Evolutionary conservation across 2,113 vertebrate genomes (phyloP), one percentile per base, ranked within the genome.

Genomic region (Fulica atra): DNA sequence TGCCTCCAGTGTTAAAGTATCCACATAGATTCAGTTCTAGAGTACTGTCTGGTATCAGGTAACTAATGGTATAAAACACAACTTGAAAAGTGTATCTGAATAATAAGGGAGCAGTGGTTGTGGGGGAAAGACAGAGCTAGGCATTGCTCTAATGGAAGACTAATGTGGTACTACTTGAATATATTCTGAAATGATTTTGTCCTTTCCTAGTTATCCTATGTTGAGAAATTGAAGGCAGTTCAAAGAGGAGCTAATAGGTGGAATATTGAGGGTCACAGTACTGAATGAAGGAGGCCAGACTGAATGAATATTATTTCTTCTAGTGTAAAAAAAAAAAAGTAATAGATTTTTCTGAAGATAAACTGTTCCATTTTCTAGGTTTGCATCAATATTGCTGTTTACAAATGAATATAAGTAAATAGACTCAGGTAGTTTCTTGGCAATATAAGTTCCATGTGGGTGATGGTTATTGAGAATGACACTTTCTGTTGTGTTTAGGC

Each of bases 401-500:
- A 56, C 24, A 91, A 81, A 33, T 92, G 54, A 82, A 80, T 93
- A 33, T 64, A 81, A 92, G 28, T 84, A 40, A 71, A 36, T 68
- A 94, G 86, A 56, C 90, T 68, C 60, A 95, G 95, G 80, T 78
- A 95, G 92, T 81, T 86, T 92, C 61, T 96, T 90, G 90, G 86
- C 60, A 90, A 79, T 96, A 8, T 86, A 66, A 97, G 95, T 96
- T 88, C 93, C 89, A 79, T 69, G 88, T 96, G 92, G 92, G 93
- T 94, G 69, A 71, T 60, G 88, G 69, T 93, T 95, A 93, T 54
- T 95, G 95, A 95, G 95, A 96, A 91, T 96, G 92, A 88, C 44
- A 77, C 82, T 91, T 94, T 93, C 69, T 94, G 78, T 95, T 89
- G 51, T 86, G 84, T 93, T 82, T 97, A 99, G 99, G 99, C 36